Conservation (phyloP, 2,888 invertebrate species). For the Branchinecta sandiegonensis region DNA sequence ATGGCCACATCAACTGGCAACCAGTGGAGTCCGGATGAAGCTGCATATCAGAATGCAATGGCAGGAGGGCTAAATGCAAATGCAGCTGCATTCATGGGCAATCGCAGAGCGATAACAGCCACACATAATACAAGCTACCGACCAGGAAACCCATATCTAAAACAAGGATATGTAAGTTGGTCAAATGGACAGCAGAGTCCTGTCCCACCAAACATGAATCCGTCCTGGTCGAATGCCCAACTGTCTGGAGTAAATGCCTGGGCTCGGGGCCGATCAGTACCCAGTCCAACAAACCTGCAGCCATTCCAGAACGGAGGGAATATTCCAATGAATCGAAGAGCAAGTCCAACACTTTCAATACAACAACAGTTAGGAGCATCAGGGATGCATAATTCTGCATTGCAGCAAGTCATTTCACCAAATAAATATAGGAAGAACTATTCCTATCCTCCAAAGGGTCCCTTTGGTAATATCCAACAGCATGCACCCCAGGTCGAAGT, state of each 20-base stretch:
- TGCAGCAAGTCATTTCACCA: slow-evolving; percentile 12
- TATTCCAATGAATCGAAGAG: slow-evolving; percentile 1
- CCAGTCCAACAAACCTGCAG: neutral
- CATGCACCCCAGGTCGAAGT: slow-evolving; percentile 11
- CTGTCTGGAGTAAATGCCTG: neutral
- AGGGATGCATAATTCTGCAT: slow-evolving; percentile 15
- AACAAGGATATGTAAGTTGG: slow-evolving; percentile 9
- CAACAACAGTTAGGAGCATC: slow-evolving; percentile 2
- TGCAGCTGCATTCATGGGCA: slow-evolving; percentile 13
- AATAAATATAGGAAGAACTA: slow-evolving; percentile 11
- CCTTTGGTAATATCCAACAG: slow-evolving; percentile 8
- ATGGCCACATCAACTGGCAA: slow-evolving; percentile 7
- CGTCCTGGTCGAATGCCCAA: slow-evolving; percentile 13
- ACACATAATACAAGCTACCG: slow-evolving; percentile 7
- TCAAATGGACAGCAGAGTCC: slow-evolving; percentile 9
- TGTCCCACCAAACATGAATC: neutral
- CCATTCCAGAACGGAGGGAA: slow-evolving; percentile 14
- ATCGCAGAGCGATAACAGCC: neutral
- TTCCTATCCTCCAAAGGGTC: neutral
- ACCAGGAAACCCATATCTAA: slow-evolving; percentile 11
- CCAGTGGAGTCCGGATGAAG: slow-evolving; percentile 5
- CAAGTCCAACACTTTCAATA: slow-evolving; percentile 10
- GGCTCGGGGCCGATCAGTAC: slow-evolving; percentile 13
- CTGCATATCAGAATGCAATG: neutral
- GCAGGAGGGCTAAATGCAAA: slow-evolving; percentile 14